Base-by-base conservation (phyloP, 2,113 vertebrate genomes). In the Ameiurus melas region DNA sequence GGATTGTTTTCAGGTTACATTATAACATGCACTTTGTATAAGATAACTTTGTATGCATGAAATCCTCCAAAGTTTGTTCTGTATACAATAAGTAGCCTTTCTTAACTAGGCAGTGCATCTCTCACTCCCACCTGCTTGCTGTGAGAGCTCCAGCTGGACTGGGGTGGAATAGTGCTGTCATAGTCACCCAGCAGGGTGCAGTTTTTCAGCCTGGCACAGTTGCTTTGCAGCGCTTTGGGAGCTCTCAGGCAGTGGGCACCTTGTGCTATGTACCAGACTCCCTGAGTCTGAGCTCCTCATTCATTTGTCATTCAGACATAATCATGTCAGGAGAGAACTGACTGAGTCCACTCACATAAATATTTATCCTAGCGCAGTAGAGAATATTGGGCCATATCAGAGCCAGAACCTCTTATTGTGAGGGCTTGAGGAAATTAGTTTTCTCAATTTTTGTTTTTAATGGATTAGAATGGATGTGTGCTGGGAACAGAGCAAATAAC, bases 241-340 rank as follows among this genome's bases (percentile, higher is more conserved):
- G 86, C 88, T 82, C 60, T 68, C n/a, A 30, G 81, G 66, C 68
- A 60, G 83, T 77, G 36, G 85, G 64, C 81, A 87, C 86, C 83
- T 62, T 30, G 85, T 55, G 33, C 55, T 47, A 51, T 80, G 83
- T 79, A 62, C 88, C 82, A 79, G 86, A 27, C 58, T 89, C 85
- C 12, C 58, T 20, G 85, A 36, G 68, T 87, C 84, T 85, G 70
- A 68, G 68, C 85, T 86, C 33, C 60, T 87, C 86, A 70, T 85
- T 87, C 90, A 91, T 91, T 91, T 88, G 89, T 91, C 90, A 89
- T 88, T 86, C 84, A 87, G 90, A 89, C 87, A 82, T 88, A 91
- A 91, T 91, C 88, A 89, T 88, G 90, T 89, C 88, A 89, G 82
- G 70, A 85, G 90, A 58, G 88, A 57, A 89, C 84, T 80, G 58